These are phyloP conservation scores for Acrobasis consociella DNA, from an alignment of 2,888 invertebrate genomes.

Conservation along the genomic window DNA sequence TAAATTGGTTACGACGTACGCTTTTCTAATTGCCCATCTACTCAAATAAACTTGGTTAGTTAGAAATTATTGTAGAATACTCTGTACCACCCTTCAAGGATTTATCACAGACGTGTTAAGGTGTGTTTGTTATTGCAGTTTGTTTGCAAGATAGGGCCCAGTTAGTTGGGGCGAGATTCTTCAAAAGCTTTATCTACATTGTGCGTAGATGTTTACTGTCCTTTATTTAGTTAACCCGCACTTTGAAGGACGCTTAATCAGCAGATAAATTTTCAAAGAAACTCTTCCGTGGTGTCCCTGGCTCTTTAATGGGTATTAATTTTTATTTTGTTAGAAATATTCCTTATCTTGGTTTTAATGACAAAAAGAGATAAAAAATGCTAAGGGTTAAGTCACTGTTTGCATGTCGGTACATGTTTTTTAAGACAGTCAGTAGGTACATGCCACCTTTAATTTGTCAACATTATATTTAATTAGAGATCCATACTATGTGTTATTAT, in stretches of 20 bases:
- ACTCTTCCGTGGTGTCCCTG: neutral
- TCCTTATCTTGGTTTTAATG: slow-evolving; percentile 2
- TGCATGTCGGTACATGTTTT: too few relatives aligned
- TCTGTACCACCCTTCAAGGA: slow-evolving; percentile 47
- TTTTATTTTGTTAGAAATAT: neutral
- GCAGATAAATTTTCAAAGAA: slow-evolving; percentile 20
- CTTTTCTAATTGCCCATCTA: too few relatives aligned
- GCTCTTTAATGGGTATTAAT: neutral
- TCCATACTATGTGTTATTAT: too few relatives aligned
- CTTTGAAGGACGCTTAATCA: slow-evolving; percentile 17
- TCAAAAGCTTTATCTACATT: slow-evolving; percentile 46
- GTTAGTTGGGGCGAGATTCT: slow-evolving; percentile 52
- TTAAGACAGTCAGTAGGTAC: too few relatives aligned
- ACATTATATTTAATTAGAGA: too few relatives aligned
- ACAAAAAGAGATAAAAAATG: neutral
- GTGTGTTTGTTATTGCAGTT: slow-evolving; percentile 70
- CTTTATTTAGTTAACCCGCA: slow-evolving; percentile 26
- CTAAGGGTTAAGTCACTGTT: too few relatives aligned
- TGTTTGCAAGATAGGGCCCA: slow-evolving; percentile 65
- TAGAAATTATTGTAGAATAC: neutral
- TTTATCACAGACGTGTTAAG: slow-evolving; percentile 64
- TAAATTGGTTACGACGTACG: too few relatives aligned
- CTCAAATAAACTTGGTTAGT: too few relatives aligned
- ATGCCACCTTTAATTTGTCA: too few relatives aligned
- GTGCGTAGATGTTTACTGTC: slow-evolving; percentile 37